phyloP scores from a whole-genome alignment of 2,888 invertebrate species.

The Chouioia cunea region DNA sequence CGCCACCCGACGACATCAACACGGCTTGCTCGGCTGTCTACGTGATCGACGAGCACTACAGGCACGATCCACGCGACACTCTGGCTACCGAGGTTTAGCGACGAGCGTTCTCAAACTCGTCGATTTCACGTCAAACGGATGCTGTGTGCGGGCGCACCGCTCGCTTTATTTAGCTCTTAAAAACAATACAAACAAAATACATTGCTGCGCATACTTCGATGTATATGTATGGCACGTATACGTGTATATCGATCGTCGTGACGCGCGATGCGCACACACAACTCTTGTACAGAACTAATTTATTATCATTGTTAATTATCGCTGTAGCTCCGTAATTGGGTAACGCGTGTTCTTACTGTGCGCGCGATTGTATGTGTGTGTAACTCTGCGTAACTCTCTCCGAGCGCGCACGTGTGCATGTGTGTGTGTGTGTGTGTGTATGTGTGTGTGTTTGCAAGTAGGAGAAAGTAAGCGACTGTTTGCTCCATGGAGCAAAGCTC shows the following conservation, averaged over 20 bases:
- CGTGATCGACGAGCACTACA: slow-evolving; percentile 83
- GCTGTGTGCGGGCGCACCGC: slow-evolving; percentile 57
- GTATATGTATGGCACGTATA: too few relatives aligned
- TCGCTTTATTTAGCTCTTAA: slow-evolving; percentile 59
- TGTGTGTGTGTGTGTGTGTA: slow-evolving; percentile 44
- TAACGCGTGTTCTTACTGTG: slow-evolving; percentile 42
- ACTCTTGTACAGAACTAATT: slow-evolving; percentile 68
- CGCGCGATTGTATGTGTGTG: slow-evolving; percentile 41
- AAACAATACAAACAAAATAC: slow-evolving; percentile 6
- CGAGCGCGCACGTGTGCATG: slow-evolving; percentile 25
- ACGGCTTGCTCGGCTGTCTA: slow-evolving; percentile 72
- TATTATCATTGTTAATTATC: slow-evolving; percentile 64
- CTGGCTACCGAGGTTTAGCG: slow-evolving; percentile 83
- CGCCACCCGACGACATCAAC: slow-evolving; percentile 52
- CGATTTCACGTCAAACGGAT: slow-evolving; percentile 47
- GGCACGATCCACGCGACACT: slow-evolving; percentile 73
- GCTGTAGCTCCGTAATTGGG: slow-evolving; percentile 58
- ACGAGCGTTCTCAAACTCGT: background rate
- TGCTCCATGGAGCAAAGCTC: background rate
- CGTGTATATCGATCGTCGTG: slow-evolving; percentile 39
- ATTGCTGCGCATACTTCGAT: too few relatives aligned
- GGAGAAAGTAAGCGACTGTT: slow-evolving; percentile 39
- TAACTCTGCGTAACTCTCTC: too few relatives aligned
- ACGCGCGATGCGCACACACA: slow-evolving; percentile 59
- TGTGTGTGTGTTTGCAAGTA: slow-evolving; percentile 38